Percentiles rank a stretch among this genome's conserved stretches.
Evolutionary conservation across 2,888 invertebrate genomes (phyloP).

Genomic region (Heliconius erato): DNA sequence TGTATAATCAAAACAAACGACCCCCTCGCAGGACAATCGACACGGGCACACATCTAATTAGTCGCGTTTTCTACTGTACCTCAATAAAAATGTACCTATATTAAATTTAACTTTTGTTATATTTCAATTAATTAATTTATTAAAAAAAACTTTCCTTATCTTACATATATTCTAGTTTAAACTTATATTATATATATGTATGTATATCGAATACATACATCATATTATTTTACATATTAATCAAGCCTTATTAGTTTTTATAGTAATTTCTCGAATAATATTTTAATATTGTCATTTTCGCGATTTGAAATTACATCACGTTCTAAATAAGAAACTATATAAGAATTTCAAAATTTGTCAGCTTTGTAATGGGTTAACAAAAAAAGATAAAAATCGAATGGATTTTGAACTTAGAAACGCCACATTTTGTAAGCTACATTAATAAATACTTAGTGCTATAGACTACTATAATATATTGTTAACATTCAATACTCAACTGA

Average conservation of each 20-base stretch:
- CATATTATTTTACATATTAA: neutral
- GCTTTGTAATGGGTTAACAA: too few relatives aligned
- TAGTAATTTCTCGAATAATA: neutral
- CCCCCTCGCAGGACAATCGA: conserved; percentile 6
- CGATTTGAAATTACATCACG: too few relatives aligned
- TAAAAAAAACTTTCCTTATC: too few relatives aligned
- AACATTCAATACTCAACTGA: neutral
- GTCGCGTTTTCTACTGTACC: neutral
- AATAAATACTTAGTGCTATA: too few relatives aligned
- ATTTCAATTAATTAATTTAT: neutral
- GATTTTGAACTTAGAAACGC: too few relatives aligned
- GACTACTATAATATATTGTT: too few relatives aligned
- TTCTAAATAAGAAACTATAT: too few relatives aligned
- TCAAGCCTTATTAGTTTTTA: neutral
- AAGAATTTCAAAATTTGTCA: too few relatives aligned
- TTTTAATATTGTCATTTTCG: too few relatives aligned
- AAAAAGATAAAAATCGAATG: too few relatives aligned
- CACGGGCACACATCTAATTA: conserved; percentile 2
- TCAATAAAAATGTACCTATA: neutral
- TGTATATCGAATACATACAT: neutral
- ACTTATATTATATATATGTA: neutral
- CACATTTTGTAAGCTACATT: too few relatives aligned
- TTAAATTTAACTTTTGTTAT: neutral
- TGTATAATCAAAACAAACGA: conserved; percentile 8
- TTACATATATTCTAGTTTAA: neutral